Conservation (phyloP, 92 coral and sea anemone genomes). For the Pocillopora grandis region DNA sequence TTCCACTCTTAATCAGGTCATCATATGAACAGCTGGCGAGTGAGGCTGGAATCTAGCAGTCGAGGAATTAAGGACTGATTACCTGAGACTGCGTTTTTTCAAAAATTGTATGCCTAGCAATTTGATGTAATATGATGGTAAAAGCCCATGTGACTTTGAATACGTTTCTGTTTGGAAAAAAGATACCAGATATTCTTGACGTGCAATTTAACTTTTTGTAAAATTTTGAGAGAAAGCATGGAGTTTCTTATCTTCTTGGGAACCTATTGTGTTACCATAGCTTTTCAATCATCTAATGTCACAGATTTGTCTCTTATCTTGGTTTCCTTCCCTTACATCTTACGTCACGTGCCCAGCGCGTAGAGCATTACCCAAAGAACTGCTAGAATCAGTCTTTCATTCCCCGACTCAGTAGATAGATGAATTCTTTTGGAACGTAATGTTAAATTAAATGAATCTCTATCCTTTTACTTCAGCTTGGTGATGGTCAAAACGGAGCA, state of each 20-base stretch:
- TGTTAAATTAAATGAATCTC: not conserved
- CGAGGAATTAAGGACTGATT: conserved; percentile 1
- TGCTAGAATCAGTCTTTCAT: not conserved
- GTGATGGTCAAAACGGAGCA: conserved; percentile 17
- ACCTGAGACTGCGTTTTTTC: conserved; percentile 1
- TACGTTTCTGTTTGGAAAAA: not conserved
- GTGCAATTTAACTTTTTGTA: not conserved
- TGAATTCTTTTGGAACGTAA: not conserved
- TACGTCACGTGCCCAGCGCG: too few species aligned
- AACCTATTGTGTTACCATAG: too few species aligned
- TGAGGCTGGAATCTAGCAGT: conserved; percentile 9
- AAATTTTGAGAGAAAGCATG: too few species aligned
- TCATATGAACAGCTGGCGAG: not conserved
- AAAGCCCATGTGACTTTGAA: not conserved
- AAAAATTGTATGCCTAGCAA: not conserved
- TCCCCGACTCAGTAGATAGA: conserved; percentile 7
- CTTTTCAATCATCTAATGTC: too few species aligned
- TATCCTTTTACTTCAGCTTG: conserved; percentile 1
- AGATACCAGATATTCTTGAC: not conserved
- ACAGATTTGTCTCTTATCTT: too few species aligned
- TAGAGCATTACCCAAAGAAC: not conserved
- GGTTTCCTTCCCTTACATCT: too few species aligned
- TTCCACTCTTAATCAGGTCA: not conserved
- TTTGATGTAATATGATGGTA: not conserved
- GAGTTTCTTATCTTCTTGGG: too few species aligned